These are phyloP conservation scores for Hiodon tergisus DNA, from an alignment of 2,113 vertebrate genomes.

Conservation along the genomic window DNA sequence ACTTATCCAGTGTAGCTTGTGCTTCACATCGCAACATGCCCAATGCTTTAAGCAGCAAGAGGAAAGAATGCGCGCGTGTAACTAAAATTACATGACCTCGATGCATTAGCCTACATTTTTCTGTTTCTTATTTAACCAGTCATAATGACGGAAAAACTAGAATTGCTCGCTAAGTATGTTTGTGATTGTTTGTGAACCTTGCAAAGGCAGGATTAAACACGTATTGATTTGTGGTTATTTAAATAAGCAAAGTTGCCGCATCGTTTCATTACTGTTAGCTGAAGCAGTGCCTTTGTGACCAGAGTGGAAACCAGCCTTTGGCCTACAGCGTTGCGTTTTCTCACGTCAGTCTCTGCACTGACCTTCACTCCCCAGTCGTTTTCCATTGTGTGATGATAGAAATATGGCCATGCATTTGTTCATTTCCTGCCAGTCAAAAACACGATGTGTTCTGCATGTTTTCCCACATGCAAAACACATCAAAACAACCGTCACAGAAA, in stretches of 20 bases:
- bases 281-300: too few species aligned
- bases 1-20: too few species aligned
- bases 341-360: not conserved
- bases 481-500: conserved; percentile 1
- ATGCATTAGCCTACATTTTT: too few species aligned
- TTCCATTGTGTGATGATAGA: not conserved
- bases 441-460: conserved; percentile 3
- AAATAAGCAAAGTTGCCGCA: not conserved
- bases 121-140: too few species aligned
- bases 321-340: not conserved
- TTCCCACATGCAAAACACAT: not conserved
- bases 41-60: too few species aligned
- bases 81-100: too few species aligned
- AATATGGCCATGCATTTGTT: conserved; percentile 1
- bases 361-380: not conserved
- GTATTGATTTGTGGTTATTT: not conserved
- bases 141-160: too few species aligned
- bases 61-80: too few species aligned
- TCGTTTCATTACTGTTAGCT: not conserved
- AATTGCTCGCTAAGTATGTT: not conserved
- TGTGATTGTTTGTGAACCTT: not conserved
- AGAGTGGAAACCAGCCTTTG: not conserved
- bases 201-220: not conserved
- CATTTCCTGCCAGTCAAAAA: conserved; percentile 16
- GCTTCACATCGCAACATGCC: too few species aligned